Evolutionary conservation across 2,113 vertebrate species (phyloP), one percentile per base, ranked within the genome.

Genomic region (Stegastes partitus): DNA sequence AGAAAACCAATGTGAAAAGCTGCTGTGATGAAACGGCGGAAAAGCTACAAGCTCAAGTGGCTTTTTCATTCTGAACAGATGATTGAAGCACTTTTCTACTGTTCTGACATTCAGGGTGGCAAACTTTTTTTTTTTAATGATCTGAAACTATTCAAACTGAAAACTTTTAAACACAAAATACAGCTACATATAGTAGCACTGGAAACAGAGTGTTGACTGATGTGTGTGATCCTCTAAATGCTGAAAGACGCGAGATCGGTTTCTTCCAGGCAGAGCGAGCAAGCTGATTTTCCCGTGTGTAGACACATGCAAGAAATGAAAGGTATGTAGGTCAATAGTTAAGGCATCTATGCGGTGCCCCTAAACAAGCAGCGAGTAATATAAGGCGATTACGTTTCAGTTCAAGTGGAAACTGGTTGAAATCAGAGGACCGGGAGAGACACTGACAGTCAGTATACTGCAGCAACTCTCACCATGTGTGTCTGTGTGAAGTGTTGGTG

Each of bases 281-380:
- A 12, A 47, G 50, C 34, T 14, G 53, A 16, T 74, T 62, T 47
- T 26, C 2, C 26, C 47, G 28, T 69, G 44, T 65, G 73, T 47
- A 56, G 45, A 66, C 42, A 66, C 42, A 79, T 7, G 6, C 15
- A 51, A 64, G 66, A 82, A 79, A 78, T 84, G 63, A 78, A 62
- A 77, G 28, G 70, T 74, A 77, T 87, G 63, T 70, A 81, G 78
- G 81, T 81, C 85, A 86, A 57, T 21, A 50, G 47, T 51, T 67
- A 14, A 68, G 62, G 58, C 53, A 63, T 66, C 19, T 44, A 22
- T 68, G 39, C 9, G 25, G 45, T 31, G 68, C 22, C 51, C 39
- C 57, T 26, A 66, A 53, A 74, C 25, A 66, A 66, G 49, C 42
- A 37, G 61, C 22, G 62, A 42, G 61, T 39, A 39, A 80, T 56